Evolutionary conservation across 2,113 vertebrate genomes (phyloP), one percentile per base, ranked within the genome.

Genomic region (Muntiacus reevesi): DNA sequence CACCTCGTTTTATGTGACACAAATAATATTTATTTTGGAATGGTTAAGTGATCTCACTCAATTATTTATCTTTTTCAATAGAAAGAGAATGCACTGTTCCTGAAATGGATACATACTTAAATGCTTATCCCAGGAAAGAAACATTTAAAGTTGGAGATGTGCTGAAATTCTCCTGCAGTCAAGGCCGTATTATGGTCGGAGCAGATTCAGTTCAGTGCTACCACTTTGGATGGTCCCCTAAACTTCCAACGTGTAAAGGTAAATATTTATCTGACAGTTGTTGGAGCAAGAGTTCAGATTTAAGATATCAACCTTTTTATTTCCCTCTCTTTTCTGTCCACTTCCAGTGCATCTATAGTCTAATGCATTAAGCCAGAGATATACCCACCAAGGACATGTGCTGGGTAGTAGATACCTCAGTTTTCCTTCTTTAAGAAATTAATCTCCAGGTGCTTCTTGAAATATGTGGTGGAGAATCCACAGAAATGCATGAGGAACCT

Each of bases 211-310:
- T 5, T 78, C 99, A 99, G 74, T 99, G 99, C 89, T 99, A 99
- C 79, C 81, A 98, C 78, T 99, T 99, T 94, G 99, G 99, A 81
- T 99, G 99, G 99, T 99, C 95, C 67, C 98, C 98, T 55, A 0
- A 78, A 4, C 67, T 97, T n/a, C 99, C 99, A 21, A 93, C 8
- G 0, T 99, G 99, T 93, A 97, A 98, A 99, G 98, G 99, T 99
- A 98, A 95, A 91, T 96, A 86, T 67, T 87, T 82, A 6, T 71
- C 16, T 79, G 45, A 8, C 3, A n/a, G 2, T 13, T 23, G 1
- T 1, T 55, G 3, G 78, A 78, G 54, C 1, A 25, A 45, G 82
- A 5, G 57, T 71, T 83, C 17, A 28, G 19, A 67, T 30, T 79
- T 52, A 21, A 40, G 36, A 9, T 28, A 36, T 47, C 27, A 62